Evolutionary conservation across 2,888 invertebrate species (phyloP).

Genomic region (Philonicus albiceps): DNA sequence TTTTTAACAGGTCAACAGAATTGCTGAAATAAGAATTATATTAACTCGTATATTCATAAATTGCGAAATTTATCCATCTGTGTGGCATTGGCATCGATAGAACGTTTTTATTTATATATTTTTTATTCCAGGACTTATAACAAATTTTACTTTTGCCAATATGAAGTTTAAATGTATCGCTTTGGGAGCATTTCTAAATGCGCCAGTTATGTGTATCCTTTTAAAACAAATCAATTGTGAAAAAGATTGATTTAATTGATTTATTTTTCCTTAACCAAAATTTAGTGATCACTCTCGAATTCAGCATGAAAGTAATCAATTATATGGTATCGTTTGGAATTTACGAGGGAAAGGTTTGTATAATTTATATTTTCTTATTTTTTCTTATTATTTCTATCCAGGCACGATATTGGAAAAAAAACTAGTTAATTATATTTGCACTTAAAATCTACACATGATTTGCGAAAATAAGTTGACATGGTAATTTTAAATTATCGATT

Average conservation of each 20-base stretch:
- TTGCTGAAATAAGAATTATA: too few species aligned
- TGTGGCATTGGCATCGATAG: too few species aligned
- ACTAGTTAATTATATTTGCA: too few species aligned
- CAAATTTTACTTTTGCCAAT: slow-evolving; percentile 1
- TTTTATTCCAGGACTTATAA: background rate
- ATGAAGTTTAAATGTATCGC: background rate
- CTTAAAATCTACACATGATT: too few species aligned
- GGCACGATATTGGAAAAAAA: background rate
- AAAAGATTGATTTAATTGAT: background rate
- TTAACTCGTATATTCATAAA: too few species aligned
- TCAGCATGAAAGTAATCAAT: background rate
- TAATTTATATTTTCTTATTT: background rate
- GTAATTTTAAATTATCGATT: too few species aligned
- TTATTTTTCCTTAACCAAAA: background rate
- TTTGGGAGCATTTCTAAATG: background rate
- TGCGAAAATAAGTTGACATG: too few species aligned
- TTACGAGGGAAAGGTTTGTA: background rate
- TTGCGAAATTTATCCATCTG: background rate
- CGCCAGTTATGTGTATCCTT: slow-evolving; percentile 19
- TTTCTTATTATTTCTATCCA: background rate
- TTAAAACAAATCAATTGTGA: background rate
- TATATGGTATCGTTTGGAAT: background rate
- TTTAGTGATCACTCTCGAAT: background rate
- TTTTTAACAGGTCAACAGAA: too few species aligned
- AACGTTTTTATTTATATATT: background rate